Evolutionary conservation across 2,113 vertebrate species (phyloP), one percentile per base, ranked within the genome.

Genomic region (Cercocebus atys): DNA sequence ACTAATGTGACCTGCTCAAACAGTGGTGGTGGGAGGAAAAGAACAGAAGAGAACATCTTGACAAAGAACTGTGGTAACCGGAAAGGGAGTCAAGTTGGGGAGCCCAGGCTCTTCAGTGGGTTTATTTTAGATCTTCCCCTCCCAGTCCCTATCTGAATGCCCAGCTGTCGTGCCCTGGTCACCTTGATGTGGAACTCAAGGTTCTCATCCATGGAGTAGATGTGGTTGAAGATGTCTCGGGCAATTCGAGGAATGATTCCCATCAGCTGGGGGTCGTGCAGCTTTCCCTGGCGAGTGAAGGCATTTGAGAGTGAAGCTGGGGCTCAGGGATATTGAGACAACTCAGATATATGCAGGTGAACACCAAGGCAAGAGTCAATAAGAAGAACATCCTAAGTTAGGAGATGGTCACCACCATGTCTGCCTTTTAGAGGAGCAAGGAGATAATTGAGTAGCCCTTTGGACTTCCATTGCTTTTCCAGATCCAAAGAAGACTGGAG

Each of bases 101-200:
- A 2, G 2, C 78, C 57, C 73, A 47, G 61, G 23, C 23, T 50
- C n/a, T 93, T 64, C 40, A 50, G 13, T 6, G 30, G 50, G 45
- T 32, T 93, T 55, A 40, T 18, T 30, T 75, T 79, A 83, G 73
- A 82, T 20, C 43, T 45, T 38, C 45, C 59, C 38, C 45, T 75
- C 66, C 73, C 52, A 57, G 27, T 9, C 40, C 30, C 76, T 32
- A 68, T 14, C 82, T 66, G 11, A 38, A 64, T 8, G 3, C 80
- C 82, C 81, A 40, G 72, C 4, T 20, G 35, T 55, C 59, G 25
- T 14, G 30, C 72, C 50, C 22, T 20, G 8, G 38, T 96, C 73
- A 99, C 99, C 99, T 99, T 99, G 94, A 99, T 99, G 90, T 99
- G 99, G 96, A 99, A 99, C 98, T 99, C 99, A 1, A 99, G 99